Base-by-base conservation (phyloP, 2,888 invertebrate species). In the Drepana falcataria region DNA sequence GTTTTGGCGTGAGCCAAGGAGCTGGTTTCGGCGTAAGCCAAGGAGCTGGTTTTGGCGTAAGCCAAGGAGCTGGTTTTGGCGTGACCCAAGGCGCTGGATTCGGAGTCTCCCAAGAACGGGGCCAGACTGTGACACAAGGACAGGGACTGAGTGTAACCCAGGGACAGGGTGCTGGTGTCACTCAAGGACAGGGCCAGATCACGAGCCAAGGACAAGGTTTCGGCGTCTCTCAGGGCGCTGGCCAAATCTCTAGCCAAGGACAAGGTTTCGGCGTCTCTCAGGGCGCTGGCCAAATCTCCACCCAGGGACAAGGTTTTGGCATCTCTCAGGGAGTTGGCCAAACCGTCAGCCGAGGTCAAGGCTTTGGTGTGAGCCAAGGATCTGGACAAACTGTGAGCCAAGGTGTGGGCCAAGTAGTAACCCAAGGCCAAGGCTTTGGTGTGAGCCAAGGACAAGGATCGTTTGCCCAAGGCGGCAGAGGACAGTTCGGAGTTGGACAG, bases 401-500 rank as follows among this genome's bases (percentile, higher is more conserved):
- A 34, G 65, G 68, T 4, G 60, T 60, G 47, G 73, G 75, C 0
- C 60, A 65, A 9, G 58, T 54, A 4, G 44, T 66, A n/a, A 60
- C 56, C 41, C 64, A 64, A 48, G 68, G 65, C 0, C 61, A 63
- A 40, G 66, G 65, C 48, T 54, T 54, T 41, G 56, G 62, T 21
- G 69, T 74, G 0, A 61, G 48, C 4, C 73, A 71, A 48, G 78
- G 77, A 0, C 69, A 69, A 9, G 79, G 77, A 35, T 53, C 66
- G 3, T 71, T 55, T 57, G 37, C 57, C 0, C 70, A 74, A 37
- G 72, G 68, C 2, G 77, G 75, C 0, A 54, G 63, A 35, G 80
- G 81, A 52, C 75, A 79, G 48, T 61, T 61, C 35, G 69, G 63
- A 0, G 47, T 60, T 4, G 79, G 79, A 57, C 71, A 71, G 58